A percentile compares a stretch with the other conserved stretches of the same genome.
Conservation (phyloP, 2,797 vertebrate species). For the Todus mexicanus region DNA sequence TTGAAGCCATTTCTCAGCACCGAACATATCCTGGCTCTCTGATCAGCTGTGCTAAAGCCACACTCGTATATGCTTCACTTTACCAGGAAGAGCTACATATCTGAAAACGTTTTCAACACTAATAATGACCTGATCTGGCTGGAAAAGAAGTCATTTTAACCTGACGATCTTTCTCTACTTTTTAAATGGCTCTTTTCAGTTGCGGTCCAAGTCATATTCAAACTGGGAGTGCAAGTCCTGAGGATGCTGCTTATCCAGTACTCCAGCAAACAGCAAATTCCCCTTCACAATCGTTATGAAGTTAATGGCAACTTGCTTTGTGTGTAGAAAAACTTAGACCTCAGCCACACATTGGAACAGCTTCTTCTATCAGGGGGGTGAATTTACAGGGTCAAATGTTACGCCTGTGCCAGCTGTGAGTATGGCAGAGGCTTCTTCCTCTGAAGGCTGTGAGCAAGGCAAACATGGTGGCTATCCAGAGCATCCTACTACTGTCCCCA, state of each 20-base stretch:
- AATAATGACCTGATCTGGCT: not conserved
- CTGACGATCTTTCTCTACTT: not conserved
- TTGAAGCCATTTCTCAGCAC: not conserved
- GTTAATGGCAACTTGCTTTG: not conserved
- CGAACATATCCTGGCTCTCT: not conserved
- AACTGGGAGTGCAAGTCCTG: not conserved
- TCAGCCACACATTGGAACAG: not conserved
- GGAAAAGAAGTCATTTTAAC: not conserved
- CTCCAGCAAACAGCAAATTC: not conserved
- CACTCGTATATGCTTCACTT: rapidly evolving
- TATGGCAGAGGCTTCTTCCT: not conserved
- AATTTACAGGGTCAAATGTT: not conserved
- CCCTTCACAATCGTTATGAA: not conserved
- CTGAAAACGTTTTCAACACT: not conserved
- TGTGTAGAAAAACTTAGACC: not conserved
- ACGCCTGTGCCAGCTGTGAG: not conserved
- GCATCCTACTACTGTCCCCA: not conserved
- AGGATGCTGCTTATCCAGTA: not conserved
- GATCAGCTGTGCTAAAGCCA: not conserved
- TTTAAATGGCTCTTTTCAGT: not conserved
- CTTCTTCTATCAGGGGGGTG: not conserved
- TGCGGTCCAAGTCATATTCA: not conserved
- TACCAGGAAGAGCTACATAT: not conserved
- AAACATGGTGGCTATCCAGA: not conserved
- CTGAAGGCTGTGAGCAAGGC: not conserved